phyloP scores from a whole-genome alignment of 2,888 invertebrate species.

The Lissonota sp. region DNA sequence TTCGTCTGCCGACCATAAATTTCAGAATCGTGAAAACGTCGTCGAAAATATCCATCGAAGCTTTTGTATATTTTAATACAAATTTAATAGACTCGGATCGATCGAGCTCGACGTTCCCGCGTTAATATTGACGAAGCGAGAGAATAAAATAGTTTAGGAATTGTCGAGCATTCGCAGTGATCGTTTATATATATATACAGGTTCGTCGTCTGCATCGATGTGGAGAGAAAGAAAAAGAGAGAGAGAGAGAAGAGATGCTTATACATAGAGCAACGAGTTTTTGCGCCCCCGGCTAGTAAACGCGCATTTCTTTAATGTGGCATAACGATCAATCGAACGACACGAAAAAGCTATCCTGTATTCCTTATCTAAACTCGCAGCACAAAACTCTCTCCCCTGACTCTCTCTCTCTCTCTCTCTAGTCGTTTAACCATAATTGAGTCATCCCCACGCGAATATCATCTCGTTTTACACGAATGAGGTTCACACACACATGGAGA shows the following conservation, averaged over 20 bases:
- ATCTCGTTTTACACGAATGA: conserved; percentile 46
- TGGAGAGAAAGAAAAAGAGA: background rate
- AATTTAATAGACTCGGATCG: conserved; percentile 46
- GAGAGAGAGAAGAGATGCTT: conserved; percentile 1
- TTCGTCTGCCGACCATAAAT: conserved; percentile 1
- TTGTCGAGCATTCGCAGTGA: conserved; percentile 45
- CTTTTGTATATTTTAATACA: conserved; percentile 63
- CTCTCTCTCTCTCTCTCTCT: conserved; percentile 19
- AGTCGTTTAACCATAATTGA: conserved; percentile 61
- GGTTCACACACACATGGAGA: conserved; percentile 31
- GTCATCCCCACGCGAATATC: conserved; percentile 48
- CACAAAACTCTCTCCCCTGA: conserved; percentile 12
- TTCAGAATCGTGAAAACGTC: conserved; percentile 7
- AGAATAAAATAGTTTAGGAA: conserved; percentile 24
- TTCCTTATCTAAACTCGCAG: conserved; percentile 56
- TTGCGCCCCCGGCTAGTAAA: conserved; percentile 33
- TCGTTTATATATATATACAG: conserved; percentile 32
- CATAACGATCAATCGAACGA: conserved; percentile 58
- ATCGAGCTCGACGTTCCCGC: conserved; percentile 5
- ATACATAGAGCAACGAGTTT: conserved; percentile 38
- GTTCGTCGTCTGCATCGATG: background rate
- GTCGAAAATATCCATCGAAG: conserved; percentile 23
- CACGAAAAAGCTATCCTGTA: conserved; percentile 38
- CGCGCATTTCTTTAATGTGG: conserved; percentile 38
- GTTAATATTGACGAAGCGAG: conserved; percentile 31